Percentiles rank a stretch among this genome's conserved stretches.
phyloP scores from a whole-genome alignment of 2,888 invertebrate species.

The Craniophora ligustri region DNA sequence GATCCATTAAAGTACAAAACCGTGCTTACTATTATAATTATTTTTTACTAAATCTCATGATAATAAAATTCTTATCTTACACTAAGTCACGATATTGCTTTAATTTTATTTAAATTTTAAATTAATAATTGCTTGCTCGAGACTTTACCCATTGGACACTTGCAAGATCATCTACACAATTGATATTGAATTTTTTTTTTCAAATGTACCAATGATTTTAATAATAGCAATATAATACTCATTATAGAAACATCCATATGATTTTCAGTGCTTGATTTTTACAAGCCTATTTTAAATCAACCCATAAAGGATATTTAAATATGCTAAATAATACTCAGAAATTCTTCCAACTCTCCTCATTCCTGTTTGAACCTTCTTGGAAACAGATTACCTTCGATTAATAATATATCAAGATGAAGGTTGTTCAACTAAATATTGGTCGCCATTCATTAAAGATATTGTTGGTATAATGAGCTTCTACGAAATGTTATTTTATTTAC shows the following conservation, averaged over 20 bases:
- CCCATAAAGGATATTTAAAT: neutral
- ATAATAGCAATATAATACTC: too few species aligned
- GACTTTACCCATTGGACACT: neutral
- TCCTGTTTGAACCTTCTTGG: constrained; percentile 26
- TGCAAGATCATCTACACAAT: too few species aligned
- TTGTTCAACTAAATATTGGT: constrained; percentile 25
- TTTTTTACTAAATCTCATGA: neutral
- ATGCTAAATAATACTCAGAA: constrained; percentile 31
- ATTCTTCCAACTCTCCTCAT: constrained; percentile 25
- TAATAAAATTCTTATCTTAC: neutral
- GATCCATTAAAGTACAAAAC: constrained; percentile 19
- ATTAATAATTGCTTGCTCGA: neutral
- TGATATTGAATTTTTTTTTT: too few species aligned
- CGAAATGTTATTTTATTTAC: constrained; percentile 11
- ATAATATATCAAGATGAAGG: constrained; percentile 19
- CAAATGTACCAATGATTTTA: too few species aligned
- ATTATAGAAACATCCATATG: too few species aligned
- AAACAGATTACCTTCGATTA: constrained; percentile 33
- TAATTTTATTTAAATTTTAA: too few species aligned
- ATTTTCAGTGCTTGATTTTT: too few species aligned
- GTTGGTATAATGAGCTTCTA: constrained; percentile 2
- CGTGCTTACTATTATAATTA: neutral
- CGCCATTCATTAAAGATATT: constrained; percentile 20
- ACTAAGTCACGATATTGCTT: too few species aligned
- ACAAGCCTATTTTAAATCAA: constrained; percentile 6